Base-by-base conservation (phyloP, 2,797 vertebrate genomes). In the Sparus aurata region DNA sequence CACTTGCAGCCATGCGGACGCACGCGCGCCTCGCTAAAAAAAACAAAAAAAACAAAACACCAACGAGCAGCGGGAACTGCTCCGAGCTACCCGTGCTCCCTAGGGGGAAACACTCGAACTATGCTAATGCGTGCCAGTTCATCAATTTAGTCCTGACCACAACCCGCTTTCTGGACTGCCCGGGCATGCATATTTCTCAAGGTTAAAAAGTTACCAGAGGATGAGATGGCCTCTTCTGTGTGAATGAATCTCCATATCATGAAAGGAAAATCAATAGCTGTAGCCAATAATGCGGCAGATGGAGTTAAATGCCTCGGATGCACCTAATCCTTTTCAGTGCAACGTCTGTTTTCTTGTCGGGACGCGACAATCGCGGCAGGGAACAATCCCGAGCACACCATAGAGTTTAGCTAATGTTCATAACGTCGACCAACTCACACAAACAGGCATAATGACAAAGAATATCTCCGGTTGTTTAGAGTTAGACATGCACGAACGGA, bases 81-180 rank as follows among this genome's bases (percentile, higher is more conserved):
- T 90, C 72, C 78, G 76, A 82, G 88, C 81, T 87, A 74, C 75
- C 65, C 69, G 69, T 53, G 65, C 78, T 84, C 93, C 91, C 91
- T 80, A 77, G 84, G 88, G 92, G 91, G 30, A 27, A 90, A 86
- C 84, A 85, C 76, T 85, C 80, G 34, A 85, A 87, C 88, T 91
- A 92, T 92, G 89, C 88, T 91, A 95, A 95, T 93, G 71, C 79
- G 73, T 92, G 93, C 91, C 88, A 93, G 91, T 94, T 94, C 92
- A 93, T 92, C 92, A 92, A 79, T 94, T 93, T 90, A 80, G 73
- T 58, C 57, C 77, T 65, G 87, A 80, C 88, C 85, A 84, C 54
- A 86, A 83, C 80, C 55, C 20, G 30, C 64, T 84, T 60, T 84
- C 84, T 63, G 84, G 84, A 73, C 91, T 86, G 89, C 80, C 69